Evolutionary conservation across 2,797 vertebrate genomes (phyloP), one percentile per base, ranked within the genome.

Genomic region (Phataginus tetradactyla): DNA sequence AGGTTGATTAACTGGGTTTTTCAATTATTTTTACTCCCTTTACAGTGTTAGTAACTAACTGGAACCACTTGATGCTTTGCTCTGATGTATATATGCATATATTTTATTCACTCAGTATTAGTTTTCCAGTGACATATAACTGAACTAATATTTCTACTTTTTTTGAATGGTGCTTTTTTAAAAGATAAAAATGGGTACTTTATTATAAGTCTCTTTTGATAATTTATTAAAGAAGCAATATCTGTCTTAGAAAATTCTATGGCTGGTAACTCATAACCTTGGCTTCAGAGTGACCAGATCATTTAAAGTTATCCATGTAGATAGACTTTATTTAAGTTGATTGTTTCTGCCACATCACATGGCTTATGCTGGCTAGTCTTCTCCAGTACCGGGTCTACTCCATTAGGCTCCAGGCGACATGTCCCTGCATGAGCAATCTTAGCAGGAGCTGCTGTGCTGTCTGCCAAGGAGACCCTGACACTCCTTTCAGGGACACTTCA

Each of bases 11-110:
- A 63, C 42, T 42, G 34, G 34, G 1, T 13, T 85, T 80, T 96
- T 59, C 18, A 49, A 55, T 84, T 10, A 61, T 55, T 84, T 95
- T 95, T 74, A 25, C 7, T 79, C 25, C 17, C 75, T 63, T 88
- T 64, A 11, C 55, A 61, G 12, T 42, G 9, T 55, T 37, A 92
- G 8, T n/a, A 74, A 34, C 21, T 59, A 25, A 55, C 29, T 9
- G 49, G 57, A 74, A 64, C 10, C 20, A 42, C 17, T 68, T 29
- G 17, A 29, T 61, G 39, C 25, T 15, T 45, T 45, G 71, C 15
- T 20, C 4, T 57, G 21, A 14, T 57, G 3, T 63, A 2, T 4
- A 20, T 42, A 17, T 74, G 11, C 42, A 64, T n/a, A 53, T 27
- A 51, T 61, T 81, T 90, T 27, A 42, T 7, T 27, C 75, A 37